Evolutionary conservation across 1,140 invertebrate species (phyloP).

Genomic region (Megalonaias nervosa): DNA sequence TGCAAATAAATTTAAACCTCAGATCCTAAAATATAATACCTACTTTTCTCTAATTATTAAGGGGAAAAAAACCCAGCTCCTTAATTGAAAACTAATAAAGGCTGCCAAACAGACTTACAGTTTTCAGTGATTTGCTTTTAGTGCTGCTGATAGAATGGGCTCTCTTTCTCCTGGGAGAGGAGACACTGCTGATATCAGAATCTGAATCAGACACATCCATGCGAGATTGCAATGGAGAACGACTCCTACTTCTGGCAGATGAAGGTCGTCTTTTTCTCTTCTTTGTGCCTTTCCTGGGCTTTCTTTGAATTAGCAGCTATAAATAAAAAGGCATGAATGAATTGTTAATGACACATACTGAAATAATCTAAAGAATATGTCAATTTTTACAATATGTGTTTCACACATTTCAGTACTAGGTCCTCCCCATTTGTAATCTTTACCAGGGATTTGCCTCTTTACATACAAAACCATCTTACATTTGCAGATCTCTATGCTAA

Average conservation of each 20-base stretch:
- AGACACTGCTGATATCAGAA: slow-evolving; percentile 36
- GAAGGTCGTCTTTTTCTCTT: slow-evolving; percentile 26
- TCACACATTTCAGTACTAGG: not conserved
- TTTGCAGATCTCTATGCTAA: not conserved
- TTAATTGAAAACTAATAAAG: too few species aligned
- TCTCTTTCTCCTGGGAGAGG: slow-evolving; percentile 14
- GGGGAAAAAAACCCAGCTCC: too few species aligned
- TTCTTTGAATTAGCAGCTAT: slow-evolving; percentile 64
- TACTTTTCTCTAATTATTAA: too few species aligned
- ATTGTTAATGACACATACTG: not conserved
- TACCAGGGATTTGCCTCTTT: too few species aligned
- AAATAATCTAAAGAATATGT: not conserved
- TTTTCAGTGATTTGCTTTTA: slow-evolving; percentile 11
- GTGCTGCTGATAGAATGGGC: too few species aligned
- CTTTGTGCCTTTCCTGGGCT: slow-evolving; percentile 40
- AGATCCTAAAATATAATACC: too few species aligned
- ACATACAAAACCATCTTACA: not conserved
- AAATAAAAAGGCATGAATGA: not conserved
- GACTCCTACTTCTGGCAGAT: slow-evolving; percentile 4
- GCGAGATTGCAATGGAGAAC: slow-evolving; percentile 28
- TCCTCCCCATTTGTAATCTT: too few species aligned
- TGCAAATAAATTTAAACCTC: too few species aligned
- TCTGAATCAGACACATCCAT: slow-evolving; percentile 35
- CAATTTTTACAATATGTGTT: not conserved
- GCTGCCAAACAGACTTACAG: slow-evolving; percentile 16